Evolutionary conservation across 2,113 vertebrate genomes (phyloP), one percentile per base, ranked within the genome.

Genomic region (Synodontis membranacea): DNA sequence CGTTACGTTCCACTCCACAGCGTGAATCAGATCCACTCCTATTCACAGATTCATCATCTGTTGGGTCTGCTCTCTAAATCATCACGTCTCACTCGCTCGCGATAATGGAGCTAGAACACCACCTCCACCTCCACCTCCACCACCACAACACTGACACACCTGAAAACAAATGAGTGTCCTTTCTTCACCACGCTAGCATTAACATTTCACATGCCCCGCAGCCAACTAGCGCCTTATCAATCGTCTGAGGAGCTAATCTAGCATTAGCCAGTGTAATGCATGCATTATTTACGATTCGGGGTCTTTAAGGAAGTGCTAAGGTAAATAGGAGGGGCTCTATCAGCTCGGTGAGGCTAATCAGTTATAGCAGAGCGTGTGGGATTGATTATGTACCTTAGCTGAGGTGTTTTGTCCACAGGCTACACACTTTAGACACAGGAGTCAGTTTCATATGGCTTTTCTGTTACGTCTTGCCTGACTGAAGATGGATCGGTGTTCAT

Each of bases 151-250:
- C 50, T 66, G 80, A 74, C 80, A 60, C 52, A 2, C 54, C 58
- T 54, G 86, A 83, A 83, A 87, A 83, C 64, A 83, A 83, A 87
- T 87, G 86, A 83, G 44, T 64, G 80, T 87, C 86, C 86, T 83
- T 87, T 66, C 70, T 80, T 58, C 56, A 60, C 70, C 52, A 48
- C 15, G 52, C 68, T 76, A 82, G 68, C 86, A 87, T 83, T 83
- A 87, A 75, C 86, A 83, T 87, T 78, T 78, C 46, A 83, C 81
- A 54, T 64, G 58, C 86, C 86, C 70, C 10, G 52, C 48, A 42
- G 86, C 42, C 79, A 83, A 75, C 68, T 75, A 74, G 80, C 17
- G 11, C n/a, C 44, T 52, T 78, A 83, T 66, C 62, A 83, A 83
- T 62, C 17, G 80, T 75, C 80, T 39, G 28, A 39, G 31, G 80